Conservation (phyloP, 2,888 invertebrate species). For the Stenodema calcarata region DNA sequence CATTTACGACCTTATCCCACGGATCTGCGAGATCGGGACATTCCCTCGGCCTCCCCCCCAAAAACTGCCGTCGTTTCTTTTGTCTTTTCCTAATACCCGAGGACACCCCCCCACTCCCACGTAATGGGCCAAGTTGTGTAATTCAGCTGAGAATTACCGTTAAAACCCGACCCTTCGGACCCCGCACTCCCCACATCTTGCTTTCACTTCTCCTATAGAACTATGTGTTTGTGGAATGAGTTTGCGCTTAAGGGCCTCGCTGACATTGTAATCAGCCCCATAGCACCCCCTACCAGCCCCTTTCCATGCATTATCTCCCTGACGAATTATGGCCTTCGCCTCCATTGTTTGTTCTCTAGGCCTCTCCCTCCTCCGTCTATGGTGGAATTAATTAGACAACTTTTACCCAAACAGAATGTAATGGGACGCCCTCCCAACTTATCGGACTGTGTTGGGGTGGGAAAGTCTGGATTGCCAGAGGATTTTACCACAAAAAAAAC, state of each 20-base stretch:
- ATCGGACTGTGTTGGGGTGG: conserved; percentile 30
- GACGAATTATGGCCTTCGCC: conserved; percentile 47
- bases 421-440: conserved; percentile 35
- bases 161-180: neutral
- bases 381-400: conserved; percentile 50
- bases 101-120: neutral
- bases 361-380: conserved; percentile 11
- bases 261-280: conserved; percentile 51
- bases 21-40: neutral
- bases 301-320: conserved; percentile 46
- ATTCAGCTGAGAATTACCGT: conserved; percentile 48
- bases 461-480: neutral
- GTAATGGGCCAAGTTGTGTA: conserved; percentile 50
- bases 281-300: conserved; percentile 11
- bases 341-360: conserved; percentile 43
- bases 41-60: neutral
- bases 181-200: neutral
- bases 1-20: neutral
- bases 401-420: conserved; percentile 50
- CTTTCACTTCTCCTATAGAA: conserved; percentile 32
- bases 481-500: neutral
- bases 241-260: conserved; percentile 46
- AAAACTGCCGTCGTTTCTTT: conserved; percentile 11
- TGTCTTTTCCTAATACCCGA: conserved; percentile 34
- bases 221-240: conserved; percentile 50